phyloP scores from a whole-genome alignment of 2,797 vertebrate genomes.

The Pseudomugil gertrudae region DNA sequence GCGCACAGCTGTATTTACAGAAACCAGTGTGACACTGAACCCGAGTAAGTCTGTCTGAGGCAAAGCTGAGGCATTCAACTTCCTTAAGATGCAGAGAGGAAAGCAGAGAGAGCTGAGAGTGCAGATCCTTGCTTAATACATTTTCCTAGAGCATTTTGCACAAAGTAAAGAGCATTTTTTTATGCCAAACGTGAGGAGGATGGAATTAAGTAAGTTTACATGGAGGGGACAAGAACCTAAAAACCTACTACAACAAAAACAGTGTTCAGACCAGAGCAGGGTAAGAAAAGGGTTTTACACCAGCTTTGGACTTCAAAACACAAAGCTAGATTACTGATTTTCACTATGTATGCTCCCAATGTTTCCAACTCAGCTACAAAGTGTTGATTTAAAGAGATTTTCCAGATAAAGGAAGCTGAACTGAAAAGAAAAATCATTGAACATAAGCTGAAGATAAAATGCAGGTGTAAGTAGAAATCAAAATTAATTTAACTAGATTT shows the following conservation, averaged over 20 bases:
- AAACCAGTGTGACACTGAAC: slow-evolving; percentile 66
- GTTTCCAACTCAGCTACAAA: slow-evolving; percentile 2
- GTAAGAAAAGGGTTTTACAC: slow-evolving; percentile 17
- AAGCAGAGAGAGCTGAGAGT: slow-evolving; percentile 23
- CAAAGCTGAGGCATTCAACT: slow-evolving; percentile 51
- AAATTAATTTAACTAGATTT: neutral
- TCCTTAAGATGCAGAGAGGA: slow-evolving; percentile 32
- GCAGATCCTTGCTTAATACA: slow-evolving; percentile 53
- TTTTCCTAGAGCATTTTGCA: slow-evolving; percentile 43
- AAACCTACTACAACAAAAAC: slow-evolving; percentile 2
- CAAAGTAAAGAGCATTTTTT: no score
- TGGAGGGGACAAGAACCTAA: slow-evolving; percentile 22
- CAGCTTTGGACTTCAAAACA: slow-evolving; percentile 3
- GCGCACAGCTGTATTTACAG: slow-evolving; percentile 61
- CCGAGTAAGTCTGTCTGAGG: slow-evolving; percentile 63
- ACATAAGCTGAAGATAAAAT: neutral
- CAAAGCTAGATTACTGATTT: slow-evolving; percentile 1
- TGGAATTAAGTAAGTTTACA: slow-evolving; percentile 45
- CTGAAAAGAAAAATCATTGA: neutral
- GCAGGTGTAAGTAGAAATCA: slow-evolving; percentile 8
- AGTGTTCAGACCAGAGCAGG: slow-evolving; percentile 2
- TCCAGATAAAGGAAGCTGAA: neutral
- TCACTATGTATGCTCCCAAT: neutral
- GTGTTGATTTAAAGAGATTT: neutral
- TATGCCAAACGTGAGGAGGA: slow-evolving; percentile 35